A percentile compares a stretch with the other conserved stretches of the same genome.
Evolutionary conservation across 2,888 invertebrate genomes (phyloP).

Genomic region (Aplocera efformata): DNA sequence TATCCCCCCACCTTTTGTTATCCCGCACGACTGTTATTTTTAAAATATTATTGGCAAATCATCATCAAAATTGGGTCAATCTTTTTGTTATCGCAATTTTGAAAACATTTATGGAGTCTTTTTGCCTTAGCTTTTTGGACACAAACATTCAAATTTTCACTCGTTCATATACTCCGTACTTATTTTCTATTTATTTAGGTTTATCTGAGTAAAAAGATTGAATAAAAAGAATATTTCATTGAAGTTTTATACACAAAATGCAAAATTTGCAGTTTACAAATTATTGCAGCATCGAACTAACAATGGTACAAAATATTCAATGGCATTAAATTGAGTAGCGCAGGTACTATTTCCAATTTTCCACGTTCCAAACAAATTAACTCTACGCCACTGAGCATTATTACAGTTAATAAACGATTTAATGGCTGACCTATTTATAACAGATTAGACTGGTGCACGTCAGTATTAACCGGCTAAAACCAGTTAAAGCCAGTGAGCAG

Average conservation of each 20-base stretch:
- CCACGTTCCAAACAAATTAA: constrained; percentile 51
- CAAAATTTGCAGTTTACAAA: constrained; percentile 3
- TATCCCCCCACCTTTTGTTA: no score
- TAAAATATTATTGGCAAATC: no score
- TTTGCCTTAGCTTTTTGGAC: no score
- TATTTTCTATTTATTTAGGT: no score
- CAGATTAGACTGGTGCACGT: constrained; percentile 45
- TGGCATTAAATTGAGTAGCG: constrained; percentile 36
- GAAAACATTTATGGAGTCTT: no score
- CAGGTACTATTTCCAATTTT: constrained; percentile 43
- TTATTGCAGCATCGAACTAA: constrained; percentile 15
- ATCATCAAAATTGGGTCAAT: no score
- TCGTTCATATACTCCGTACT: no score
- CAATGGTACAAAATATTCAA: constrained; percentile 32
- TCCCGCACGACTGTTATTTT: no score
- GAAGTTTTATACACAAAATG: background rate
- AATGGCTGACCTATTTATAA: constrained; percentile 49
- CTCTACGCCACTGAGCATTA: constrained; percentile 48
- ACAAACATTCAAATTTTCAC: no score
- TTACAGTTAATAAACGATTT: constrained; percentile 53
- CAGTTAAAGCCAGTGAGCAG: constrained; percentile 14
- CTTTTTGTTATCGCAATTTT: no score
- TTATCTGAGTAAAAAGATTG: no score
- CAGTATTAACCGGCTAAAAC: constrained; percentile 33
- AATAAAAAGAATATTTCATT: no score